Evolutionary conservation across 1,140 invertebrate species (phyloP), one percentile per base, ranked within the genome.

Genomic region (Heterodera carotae): DNA sequence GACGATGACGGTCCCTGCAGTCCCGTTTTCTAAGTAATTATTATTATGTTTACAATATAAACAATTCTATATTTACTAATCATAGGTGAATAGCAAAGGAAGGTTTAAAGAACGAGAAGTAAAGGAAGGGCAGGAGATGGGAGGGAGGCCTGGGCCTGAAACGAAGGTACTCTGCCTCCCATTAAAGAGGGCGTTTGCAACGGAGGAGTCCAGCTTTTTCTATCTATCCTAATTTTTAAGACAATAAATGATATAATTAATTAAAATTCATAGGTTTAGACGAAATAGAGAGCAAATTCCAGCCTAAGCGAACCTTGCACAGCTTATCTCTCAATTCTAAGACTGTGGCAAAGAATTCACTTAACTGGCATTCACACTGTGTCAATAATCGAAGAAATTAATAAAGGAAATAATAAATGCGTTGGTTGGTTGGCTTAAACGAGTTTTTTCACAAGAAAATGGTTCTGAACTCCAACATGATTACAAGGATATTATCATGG

Each of bases 261-360:
- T 43, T 43, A 7, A 43, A 43, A 43, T 0, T n/a, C 39, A 43
- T 43, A n/a, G n/a, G 15, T 56, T 56, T 56, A 22, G 48, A 56
- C 48, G 48, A 56, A 22, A 18, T 22, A 22, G 12, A 31, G 72
- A 56, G 27, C 36, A 56, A 74, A 56, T 56, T 74, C 72, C 72
- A 74, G 72, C 34, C 75, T 81, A 79, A 79, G 78, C 48, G 78
- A 79, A 79, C 59, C 77, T 81, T 76, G 78, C 78, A 79, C 78
- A 79, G 76, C 59, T 74, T 81, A 64, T 74, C 64, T 72, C 43
- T 48, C 67, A 62, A 25, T 48, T 72, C 80, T 56, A 81, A 79
- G 78, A 81, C 76, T 79, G 78, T 79, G 78, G 78, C 78, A 79
- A 79, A 79, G 76, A 81, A 79, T 79, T 79, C 78, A 79, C 78